A percentile compares a stretch with the other conserved stretches of the same genome.
These are phyloP conservation scores for Tenebrosternarchus preto DNA, from an alignment of 2,113 vertebrate genomes.

Conservation along the genomic window DNA sequence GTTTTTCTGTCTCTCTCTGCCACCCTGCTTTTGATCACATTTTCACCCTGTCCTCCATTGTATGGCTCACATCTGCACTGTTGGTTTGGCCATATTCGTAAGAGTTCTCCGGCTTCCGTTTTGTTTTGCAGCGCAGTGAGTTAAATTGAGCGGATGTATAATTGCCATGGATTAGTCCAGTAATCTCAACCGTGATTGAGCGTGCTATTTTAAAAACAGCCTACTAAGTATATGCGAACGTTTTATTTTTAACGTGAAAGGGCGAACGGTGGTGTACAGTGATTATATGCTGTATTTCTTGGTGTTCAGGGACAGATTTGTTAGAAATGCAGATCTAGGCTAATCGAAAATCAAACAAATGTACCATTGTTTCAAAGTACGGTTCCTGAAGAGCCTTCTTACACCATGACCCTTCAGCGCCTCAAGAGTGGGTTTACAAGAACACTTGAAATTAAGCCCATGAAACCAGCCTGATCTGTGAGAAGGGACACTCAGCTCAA, in stretches of 20 bases:
- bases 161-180: too few species aligned
- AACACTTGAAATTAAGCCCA: neutral
- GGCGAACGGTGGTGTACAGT: too few species aligned
- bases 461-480: neutral
- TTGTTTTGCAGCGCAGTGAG: neutral
- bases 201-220: too few species aligned
- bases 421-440: neutral
- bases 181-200: too few species aligned
- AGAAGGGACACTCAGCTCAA: neutral
- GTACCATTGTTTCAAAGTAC: neutral
- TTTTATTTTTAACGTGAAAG: too few species aligned
- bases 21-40: constrained; percentile 61
- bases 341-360: neutral
- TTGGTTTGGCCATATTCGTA: constrained; percentile 33
- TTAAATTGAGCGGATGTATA: too few species aligned
- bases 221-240: too few species aligned
- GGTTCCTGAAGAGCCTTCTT: neutral
- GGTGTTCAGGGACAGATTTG: neutral
- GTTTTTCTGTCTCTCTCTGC: constrained; percentile 43
- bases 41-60: constrained; percentile 51
- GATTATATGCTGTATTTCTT: too few species aligned
- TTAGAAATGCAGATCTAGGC: neutral
- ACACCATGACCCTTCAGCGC: neutral
- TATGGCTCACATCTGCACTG: constrained; percentile 44
- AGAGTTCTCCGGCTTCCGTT: neutral